Conservation (phyloP, 2,113 vertebrate genomes). For the Colius striatus region DNA sequence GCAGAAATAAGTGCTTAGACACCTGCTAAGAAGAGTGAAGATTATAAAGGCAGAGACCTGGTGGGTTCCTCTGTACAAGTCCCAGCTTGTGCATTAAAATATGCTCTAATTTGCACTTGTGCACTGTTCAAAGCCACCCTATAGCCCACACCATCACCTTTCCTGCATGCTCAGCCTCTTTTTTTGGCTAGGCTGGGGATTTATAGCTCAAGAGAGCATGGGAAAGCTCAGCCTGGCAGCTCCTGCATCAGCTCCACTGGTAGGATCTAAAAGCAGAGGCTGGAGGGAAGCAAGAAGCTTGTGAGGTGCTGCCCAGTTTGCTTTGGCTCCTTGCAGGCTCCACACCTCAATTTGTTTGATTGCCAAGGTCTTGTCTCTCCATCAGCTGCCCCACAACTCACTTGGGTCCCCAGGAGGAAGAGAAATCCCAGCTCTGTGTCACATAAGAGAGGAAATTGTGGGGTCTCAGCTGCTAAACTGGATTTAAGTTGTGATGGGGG, state of each 20-base stretch:
- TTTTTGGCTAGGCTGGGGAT: not conserved
- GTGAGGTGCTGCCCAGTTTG: not conserved
- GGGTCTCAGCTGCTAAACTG: accelerated
- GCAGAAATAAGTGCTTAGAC: not conserved
- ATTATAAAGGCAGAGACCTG: not conserved
- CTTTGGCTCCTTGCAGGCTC: not conserved
- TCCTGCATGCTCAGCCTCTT: not conserved
- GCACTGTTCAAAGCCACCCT: not conserved
- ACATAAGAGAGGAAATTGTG: accelerated
- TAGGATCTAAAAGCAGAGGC: not conserved
- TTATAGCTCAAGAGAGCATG: not conserved
- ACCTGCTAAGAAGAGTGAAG: not conserved
- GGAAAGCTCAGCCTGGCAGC: not conserved
- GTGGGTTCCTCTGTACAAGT: not conserved
- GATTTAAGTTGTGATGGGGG: too few relatives aligned
- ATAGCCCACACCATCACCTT: accelerated
- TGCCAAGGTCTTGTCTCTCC: not conserved
- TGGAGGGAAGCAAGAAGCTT: not conserved
- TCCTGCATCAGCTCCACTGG: not conserved
- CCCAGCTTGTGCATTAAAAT: accelerated
- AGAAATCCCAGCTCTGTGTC: not conserved
- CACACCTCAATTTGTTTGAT: accelerated
- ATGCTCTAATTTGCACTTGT: not conserved
- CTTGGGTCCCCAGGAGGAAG: too few relatives aligned
- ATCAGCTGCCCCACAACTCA: not conserved